Evolutionary conservation across 2,888 invertebrate genomes (phyloP), one percentile per base, ranked within the genome.

Genomic region (Corythucha ciliata): DNA sequence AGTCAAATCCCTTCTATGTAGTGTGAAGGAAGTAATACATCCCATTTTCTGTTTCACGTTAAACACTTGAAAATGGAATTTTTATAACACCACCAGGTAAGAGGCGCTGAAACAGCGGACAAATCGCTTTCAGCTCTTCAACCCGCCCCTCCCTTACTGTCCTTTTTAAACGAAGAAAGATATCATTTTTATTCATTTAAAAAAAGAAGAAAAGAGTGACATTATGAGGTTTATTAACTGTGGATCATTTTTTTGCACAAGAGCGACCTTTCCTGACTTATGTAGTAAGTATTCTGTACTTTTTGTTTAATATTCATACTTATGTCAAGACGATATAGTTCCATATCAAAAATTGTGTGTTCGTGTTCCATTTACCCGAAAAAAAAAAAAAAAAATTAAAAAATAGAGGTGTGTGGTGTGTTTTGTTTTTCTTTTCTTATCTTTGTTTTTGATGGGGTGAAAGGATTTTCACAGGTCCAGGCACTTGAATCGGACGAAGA

Each of bases 1-100:
- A n/a, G n/a, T n/a, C n/a, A n/a, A n/a, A n/a, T n/a, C 39, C 33
- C 37, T 51, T 51, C 22, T 46, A 6, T 52, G 29, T 50, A 32
- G 53, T 46, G 34, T 45, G 47, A 52, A 52, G 52, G 47, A 41
- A 57, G 57, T 57, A 57, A 57, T 54, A 46, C 36, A 32, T 48
- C 39, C 55, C 33, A 54, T 57, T 60, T 58, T 60, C 58, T 60
- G 59, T 60, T 55, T 57, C 54, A 57, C 60, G 56, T 59, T 58
- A 58, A 51, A 56, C 52, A 26, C 58, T 54, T 56, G 46, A 54
- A n/a, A n/a, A 52, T 36, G 52, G 54, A 54, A 54, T 52, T 53
- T 45, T 36, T 45, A 27, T 49, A 48, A 48, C 51, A 39, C 12
- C 8, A 14, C 45, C 52, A 57, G 57, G 57, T 57, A 57, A 57